A percentile compares a stretch with the other conserved stretches of the same genome.
Evolutionary conservation across 2,888 invertebrate species (phyloP).

Genomic region (Drosophila niveifrons): DNA sequence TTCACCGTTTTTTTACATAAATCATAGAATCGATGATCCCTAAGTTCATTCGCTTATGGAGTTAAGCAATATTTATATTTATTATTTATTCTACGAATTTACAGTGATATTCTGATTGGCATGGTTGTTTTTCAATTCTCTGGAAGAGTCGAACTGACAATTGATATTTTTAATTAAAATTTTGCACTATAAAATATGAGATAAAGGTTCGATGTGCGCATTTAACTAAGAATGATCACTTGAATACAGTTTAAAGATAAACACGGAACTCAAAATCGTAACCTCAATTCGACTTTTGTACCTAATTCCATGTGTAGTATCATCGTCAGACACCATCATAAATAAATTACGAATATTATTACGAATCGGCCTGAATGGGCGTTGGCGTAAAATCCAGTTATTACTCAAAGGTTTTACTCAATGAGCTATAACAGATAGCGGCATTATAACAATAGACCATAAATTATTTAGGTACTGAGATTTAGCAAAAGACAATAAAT

Average conservation of each 20-base stretch:
- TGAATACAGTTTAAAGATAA: slow-evolving; percentile 4
- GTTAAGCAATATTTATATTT: neutral
- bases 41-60: neutral
- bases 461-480: slow-evolving; percentile 24
- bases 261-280: neutral
- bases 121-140: slow-evolving; percentile 9
- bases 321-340: neutral
- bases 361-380: slow-evolving; percentile 20
- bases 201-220: slow-evolving; percentile 14
- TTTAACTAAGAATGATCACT: neutral
- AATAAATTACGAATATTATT: slow-evolving; percentile 21
- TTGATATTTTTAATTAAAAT: slow-evolving; percentile 43
- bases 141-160: neutral
- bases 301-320: slow-evolving; percentile 1
- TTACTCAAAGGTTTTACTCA: slow-evolving; percentile 9
- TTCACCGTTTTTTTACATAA: too few relatives aligned
- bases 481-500: slow-evolving; percentile 13
- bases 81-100: neutral
- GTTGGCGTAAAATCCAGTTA: slow-evolving; percentile 8
- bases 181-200: neutral
- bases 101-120: slow-evolving; percentile 4
- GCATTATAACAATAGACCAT: slow-evolving; percentile 20
- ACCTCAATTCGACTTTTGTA: neutral
- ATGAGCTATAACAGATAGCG: slow-evolving; percentile 32
- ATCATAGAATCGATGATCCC: neutral